Evolutionary conservation across 2,797 vertebrate species (phyloP).

Genomic region (Leuciscus waleckii): DNA sequence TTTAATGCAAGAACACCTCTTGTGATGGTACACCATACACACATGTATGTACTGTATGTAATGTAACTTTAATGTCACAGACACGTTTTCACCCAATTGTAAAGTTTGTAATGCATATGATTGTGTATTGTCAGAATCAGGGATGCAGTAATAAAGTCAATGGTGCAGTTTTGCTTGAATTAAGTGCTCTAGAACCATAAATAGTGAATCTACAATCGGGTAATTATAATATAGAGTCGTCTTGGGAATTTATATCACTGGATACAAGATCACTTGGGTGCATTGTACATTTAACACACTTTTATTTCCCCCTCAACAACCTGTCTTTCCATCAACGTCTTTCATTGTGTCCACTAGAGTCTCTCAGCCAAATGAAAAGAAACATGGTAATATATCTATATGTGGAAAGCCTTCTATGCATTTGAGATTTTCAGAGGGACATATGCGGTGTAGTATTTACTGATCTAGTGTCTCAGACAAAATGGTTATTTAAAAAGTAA

Average conservation of each 20-base stretch:
- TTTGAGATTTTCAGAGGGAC: background rate
- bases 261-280: background rate
- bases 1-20: constrained; percentile 22
- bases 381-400: background rate
- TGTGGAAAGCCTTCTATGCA: background rate
- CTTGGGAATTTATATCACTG: background rate
- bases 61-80: background rate
- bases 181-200: background rate
- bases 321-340: background rate
- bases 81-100: background rate
- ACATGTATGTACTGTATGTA: background rate
- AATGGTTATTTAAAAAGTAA: constrained; percentile 9
- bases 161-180: background rate
- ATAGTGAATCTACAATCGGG: background rate
- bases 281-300: background rate
- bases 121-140: constrained; percentile 11
- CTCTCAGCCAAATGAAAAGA: background rate
- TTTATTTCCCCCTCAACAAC: background rate
- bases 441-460: background rate
- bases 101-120: constrained; percentile 4
- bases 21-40: background rate
- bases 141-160: background rate
- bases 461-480: background rate
- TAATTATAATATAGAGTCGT: background rate
- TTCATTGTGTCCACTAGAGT: background rate